Base-by-base conservation (phyloP, 2,113 vertebrate genomes). In the Indri indri region DNA sequence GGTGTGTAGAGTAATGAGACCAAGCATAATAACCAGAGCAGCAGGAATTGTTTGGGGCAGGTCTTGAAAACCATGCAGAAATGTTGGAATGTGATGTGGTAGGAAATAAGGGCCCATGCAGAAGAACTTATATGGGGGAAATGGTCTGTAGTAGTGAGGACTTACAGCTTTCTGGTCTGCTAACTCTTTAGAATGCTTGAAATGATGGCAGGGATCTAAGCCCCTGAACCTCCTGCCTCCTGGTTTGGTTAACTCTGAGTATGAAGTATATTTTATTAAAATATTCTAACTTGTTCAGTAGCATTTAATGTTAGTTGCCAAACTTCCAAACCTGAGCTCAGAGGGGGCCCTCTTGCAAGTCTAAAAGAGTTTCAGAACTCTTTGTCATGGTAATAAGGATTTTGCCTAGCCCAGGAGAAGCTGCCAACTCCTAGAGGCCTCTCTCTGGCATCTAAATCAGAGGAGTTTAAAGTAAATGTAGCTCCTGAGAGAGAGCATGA, bases 251-350 rank as follows among this genome's bases (percentile, higher is more conserved):
- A 65, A 54, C 68, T 87, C 61, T 82, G 68, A 87, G 79, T 95
- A 83, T 86, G 22, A 96, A 94, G 50, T 79, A 73, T 83, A 71
- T 82, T 70, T 77, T 92, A 90, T 87, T 87, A 84, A 96, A 92
- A 88, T 45, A 52, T 79, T 94, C 27, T 92, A 85, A 94, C 45
- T 80, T 89, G 30, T 65, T 93, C 63, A 50, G 22, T 94, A 96
- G 47, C 50, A 47, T 80, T 88, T 84, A 79, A 70, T 95, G 20
- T 96, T 90, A 83, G 40, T 50, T 93, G 59, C 37, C 59, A 52
- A 82, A 76, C 93, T 95, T 93, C 57, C 73, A 85, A 95, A 77
- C 42, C 66, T 71, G 42, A 82, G 30, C 27, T 85, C 70, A 80
- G 45, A 90, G 16, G 32, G 37, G 10, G 22, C 42, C 40, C 5